Conservation (phyloP, 1,140 invertebrate genomes). For the Drosophila sturtevanti region DNA sequence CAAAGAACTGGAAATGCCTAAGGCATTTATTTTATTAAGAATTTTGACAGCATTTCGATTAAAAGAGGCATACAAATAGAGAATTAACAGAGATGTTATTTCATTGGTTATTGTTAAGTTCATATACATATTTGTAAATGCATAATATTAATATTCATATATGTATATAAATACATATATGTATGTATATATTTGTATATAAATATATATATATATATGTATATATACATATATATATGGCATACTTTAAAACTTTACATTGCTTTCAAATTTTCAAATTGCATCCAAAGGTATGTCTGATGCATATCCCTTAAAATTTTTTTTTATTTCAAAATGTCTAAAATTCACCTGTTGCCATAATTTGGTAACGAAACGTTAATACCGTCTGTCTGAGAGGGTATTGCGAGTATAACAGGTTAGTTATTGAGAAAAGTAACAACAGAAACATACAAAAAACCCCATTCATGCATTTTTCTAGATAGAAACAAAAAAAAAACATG, state of each 20-base stretch:
- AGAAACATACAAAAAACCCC: constrained; percentile 12
- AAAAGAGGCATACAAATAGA: constrained; percentile 45
- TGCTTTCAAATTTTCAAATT: too few relatives aligned
- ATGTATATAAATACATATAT: too few relatives aligned
- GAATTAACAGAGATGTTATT: neutral
- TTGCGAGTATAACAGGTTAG: constrained; percentile 48
- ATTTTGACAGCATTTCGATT: constrained; percentile 77
- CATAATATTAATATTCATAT: too few relatives aligned
- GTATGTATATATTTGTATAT: too few relatives aligned
- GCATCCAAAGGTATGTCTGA: too few relatives aligned
- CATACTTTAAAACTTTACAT: too few relatives aligned
- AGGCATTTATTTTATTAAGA: constrained; percentile 71
- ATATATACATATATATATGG: too few relatives aligned
- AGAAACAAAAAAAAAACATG: constrained; percentile 60
- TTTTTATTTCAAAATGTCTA: neutral
- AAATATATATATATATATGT: too few relatives aligned
- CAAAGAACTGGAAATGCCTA: constrained; percentile 21
- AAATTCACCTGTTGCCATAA: neutral
- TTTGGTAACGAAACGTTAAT: neutral
- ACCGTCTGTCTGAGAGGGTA: neutral
- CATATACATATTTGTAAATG: too few relatives aligned
- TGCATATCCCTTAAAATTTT: too few relatives aligned
- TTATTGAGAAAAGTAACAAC: constrained; percentile 11
- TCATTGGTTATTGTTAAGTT: too few relatives aligned
- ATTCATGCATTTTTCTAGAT: constrained; percentile 59